Conservation (phyloP, 2,113 vertebrate species). For the Riparia riparia region DNA sequence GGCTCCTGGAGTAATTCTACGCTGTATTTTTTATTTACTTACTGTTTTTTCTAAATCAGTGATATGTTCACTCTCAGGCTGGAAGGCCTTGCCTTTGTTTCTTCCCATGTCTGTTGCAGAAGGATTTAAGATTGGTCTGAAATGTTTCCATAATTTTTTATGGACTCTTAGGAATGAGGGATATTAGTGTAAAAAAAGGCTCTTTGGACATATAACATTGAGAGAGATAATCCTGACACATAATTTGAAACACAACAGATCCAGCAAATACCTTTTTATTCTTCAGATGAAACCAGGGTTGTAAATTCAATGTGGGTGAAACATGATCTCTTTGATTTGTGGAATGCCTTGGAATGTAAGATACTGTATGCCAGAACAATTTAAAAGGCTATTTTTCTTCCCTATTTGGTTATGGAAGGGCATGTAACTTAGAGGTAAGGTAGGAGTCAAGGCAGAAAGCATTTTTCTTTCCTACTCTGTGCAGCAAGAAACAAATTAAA, state of each 20-base stretch:
- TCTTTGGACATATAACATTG: neutral
- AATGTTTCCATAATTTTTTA: neutral
- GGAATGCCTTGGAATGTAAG: neutral
- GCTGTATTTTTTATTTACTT: neutral
- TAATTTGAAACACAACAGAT: neutral
- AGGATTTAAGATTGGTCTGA: neutral
- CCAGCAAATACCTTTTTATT: neutral
- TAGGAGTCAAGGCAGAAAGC: conserved; percentile 5
- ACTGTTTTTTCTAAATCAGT: neutral
- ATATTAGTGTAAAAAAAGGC: neutral
- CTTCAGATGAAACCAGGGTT: neutral
- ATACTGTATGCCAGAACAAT: conserved; percentile 6
- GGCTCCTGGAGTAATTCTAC: neutral
- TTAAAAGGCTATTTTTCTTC: conserved; percentile 44
- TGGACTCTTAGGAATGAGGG: neutral
- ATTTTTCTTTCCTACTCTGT: conserved; percentile 17
- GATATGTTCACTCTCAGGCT: neutral
- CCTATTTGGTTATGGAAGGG: conserved; percentile 11
- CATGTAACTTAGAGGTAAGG: conserved; percentile 8
- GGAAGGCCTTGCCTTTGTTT: neutral
- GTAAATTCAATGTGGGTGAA: conserved; percentile 7
- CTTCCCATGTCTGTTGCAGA: neutral
- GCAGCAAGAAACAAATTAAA: conserved; percentile 20
- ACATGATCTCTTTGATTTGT: conserved; percentile 29
- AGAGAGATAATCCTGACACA: neutral